phyloP scores from a whole-genome alignment of 2,113 vertebrate species.

The Callaeas wilsoni region DNA sequence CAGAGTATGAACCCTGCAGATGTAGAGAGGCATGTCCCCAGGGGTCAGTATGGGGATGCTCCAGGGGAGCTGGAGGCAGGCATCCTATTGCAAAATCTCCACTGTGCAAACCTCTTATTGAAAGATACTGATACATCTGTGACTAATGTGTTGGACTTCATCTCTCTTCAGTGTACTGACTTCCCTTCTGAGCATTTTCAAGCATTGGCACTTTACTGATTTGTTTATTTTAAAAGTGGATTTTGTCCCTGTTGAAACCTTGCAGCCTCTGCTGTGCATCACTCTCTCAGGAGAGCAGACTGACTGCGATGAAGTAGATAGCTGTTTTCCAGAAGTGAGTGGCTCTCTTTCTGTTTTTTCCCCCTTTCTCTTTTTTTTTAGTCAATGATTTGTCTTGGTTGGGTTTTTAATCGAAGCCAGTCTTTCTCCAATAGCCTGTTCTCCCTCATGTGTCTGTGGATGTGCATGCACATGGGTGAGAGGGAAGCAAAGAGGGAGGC shows the following conservation, averaged over 20 bases:
- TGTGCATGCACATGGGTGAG: not conserved
- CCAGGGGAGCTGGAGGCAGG: not conserved
- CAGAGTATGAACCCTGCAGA: not conserved
- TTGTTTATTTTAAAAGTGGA: not conserved
- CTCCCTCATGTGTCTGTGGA: not conserved
- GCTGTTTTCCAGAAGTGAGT: not conserved
- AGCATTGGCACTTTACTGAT: not conserved
- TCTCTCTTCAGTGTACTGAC: not conserved
- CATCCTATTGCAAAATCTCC: not conserved
- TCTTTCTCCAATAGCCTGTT: not conserved
- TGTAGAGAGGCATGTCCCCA: not conserved
- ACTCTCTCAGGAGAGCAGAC: not conserved
- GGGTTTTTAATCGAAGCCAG: not conserved
- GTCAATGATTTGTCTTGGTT: not conserved
- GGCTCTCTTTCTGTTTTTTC: slow-evolving; percentile 2
- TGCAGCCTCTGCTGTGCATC: fast-evolving
- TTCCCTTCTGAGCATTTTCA: not conserved
- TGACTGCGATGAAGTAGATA: not conserved
- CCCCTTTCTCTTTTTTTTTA: not conserved
- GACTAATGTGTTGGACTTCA: not conserved
- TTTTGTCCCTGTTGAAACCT: not conserved
- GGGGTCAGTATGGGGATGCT: fast-evolving
- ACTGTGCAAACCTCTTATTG: not conserved
- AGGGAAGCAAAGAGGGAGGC: not conserved
- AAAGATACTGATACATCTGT: not conserved